phyloP scores from a whole-genome alignment of 1,140 invertebrate genomes.

The Coptotermes formosanus region DNA sequence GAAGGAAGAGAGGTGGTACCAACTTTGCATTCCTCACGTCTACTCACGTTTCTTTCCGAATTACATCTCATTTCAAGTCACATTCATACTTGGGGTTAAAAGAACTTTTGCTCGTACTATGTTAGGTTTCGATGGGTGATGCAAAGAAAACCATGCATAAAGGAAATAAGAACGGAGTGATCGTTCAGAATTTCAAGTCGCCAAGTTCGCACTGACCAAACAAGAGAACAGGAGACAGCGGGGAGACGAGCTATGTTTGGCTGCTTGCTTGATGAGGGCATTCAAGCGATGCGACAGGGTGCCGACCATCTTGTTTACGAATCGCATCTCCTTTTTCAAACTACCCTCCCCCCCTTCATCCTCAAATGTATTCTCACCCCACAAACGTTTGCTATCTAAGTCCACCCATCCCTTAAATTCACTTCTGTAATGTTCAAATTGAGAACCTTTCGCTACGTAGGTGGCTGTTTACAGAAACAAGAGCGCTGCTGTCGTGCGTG shows the following conservation, averaged over 20 bases:
- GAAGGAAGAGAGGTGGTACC: too few species aligned
- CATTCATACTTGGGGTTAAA: slow-evolving; percentile 24
- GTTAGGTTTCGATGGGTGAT: neutral
- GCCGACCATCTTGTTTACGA: slow-evolving; percentile 32
- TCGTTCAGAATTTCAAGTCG: slow-evolving; percentile 27
- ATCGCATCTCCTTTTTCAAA: slow-evolving; percentile 13
- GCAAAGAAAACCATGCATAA: slow-evolving; percentile 23
- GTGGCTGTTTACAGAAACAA: slow-evolving; percentile 21
- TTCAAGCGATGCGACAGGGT: slow-evolving; percentile 32
- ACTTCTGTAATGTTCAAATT: slow-evolving; percentile 24
- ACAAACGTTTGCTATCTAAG: neutral
- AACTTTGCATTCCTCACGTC: slow-evolving; percentile 27
- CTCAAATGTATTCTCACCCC: neutral
- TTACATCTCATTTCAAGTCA: slow-evolving; percentile 34
- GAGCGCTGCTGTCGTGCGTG: slow-evolving; percentile 10
- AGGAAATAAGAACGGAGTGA: slow-evolving; percentile 18
- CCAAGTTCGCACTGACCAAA: slow-evolving; percentile 20
- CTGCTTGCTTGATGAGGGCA: slow-evolving; percentile 32
- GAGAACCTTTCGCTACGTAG: slow-evolving; percentile 7
- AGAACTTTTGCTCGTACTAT: neutral
- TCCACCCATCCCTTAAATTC: slow-evolving; percentile 13
- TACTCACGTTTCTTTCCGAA: slow-evolving; percentile 16
- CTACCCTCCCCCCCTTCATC: neutral
- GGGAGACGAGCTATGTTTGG: neutral
- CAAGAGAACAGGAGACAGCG: neutral